phyloP scores from a whole-genome alignment of 2,888 invertebrate genomes.

The Gisinianus flammeolus region DNA sequence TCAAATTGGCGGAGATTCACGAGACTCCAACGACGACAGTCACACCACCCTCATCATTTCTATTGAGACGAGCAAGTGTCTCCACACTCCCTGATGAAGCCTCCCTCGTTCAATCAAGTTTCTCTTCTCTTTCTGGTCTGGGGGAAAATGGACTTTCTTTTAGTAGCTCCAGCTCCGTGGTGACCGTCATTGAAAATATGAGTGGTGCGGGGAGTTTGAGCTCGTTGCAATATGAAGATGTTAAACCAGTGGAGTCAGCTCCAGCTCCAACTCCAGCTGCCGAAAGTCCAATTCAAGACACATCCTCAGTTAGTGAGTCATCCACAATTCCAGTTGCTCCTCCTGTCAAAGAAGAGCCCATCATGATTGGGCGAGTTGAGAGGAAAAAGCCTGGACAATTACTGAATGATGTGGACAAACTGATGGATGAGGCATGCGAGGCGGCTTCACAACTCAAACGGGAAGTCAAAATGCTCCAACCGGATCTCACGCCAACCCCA shows the following conservation, averaged over 20 bases:
- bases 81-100: conserved; percentile 24
- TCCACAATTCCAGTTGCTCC: neutral
- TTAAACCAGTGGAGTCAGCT: too few relatives aligned
- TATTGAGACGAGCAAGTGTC: conserved; percentile 13
- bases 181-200: conserved; percentile 42
- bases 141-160: conserved; percentile 29
- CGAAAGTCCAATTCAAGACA: too few relatives aligned
- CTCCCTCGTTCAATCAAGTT: neutral
- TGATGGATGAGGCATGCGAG: conserved; percentile 66
- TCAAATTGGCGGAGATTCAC: neutral
- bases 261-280: too few relatives aligned
- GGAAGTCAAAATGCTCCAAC: conserved; percentile 57
- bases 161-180: conserved; percentile 51
- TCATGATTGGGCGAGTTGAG: conserved; percentile 30
- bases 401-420: conserved; percentile 63
- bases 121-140: neutral
- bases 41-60: neutral
- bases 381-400: conserved; percentile 63
- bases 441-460: conserved; percentile 60
- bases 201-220: conserved; percentile 33
- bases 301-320: neutral
- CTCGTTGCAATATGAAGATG: conserved; percentile 17
- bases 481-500: conserved; percentile 57
- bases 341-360: neutral
- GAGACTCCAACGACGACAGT: conserved; percentile 24